These are phyloP conservation scores for Plecturocebus donacophilus DNA, from an alignment of 2,113 vertebrate species.

Conservation along the genomic window DNA sequence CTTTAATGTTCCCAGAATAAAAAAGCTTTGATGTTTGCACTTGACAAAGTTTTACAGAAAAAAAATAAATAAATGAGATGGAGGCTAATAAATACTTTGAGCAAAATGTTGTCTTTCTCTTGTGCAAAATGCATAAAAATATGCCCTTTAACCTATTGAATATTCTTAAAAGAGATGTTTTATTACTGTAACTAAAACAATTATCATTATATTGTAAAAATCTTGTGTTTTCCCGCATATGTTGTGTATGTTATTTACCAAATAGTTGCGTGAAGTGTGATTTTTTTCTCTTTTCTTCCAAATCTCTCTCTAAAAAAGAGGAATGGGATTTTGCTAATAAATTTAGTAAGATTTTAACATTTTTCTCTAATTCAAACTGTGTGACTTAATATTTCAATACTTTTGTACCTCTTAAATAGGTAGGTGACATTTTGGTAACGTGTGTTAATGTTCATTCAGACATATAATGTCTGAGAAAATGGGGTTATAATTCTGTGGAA, in stretches of 20 bases:
- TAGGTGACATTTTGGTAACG: background rate
- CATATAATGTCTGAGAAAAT: background rate
- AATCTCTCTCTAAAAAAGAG: background rate
- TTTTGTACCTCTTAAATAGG: background rate
- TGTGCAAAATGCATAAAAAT: background rate
- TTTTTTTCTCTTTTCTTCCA: background rate
- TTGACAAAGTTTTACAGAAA: background rate
- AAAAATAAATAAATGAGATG: background rate
- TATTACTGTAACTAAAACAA: background rate
- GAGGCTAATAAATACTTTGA: background rate
- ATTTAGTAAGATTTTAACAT: background rate
- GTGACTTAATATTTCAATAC: background rate
- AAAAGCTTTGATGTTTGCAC: background rate
- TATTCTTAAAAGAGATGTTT: background rate
- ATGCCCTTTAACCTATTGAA: background rate
- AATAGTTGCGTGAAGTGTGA: background rate
- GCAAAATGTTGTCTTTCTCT: background rate
- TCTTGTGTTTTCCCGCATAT: background rate
- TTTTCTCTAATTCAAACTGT: background rate
- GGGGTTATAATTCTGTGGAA: background rate
- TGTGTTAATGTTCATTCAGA: background rate
- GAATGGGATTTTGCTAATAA: background rate
- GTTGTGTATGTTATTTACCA: background rate
- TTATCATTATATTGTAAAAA: background rate
- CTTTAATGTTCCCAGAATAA: background rate